Conservation (phyloP, 2,113 vertebrate species). For the Myrmophylax atrothorax region DNA sequence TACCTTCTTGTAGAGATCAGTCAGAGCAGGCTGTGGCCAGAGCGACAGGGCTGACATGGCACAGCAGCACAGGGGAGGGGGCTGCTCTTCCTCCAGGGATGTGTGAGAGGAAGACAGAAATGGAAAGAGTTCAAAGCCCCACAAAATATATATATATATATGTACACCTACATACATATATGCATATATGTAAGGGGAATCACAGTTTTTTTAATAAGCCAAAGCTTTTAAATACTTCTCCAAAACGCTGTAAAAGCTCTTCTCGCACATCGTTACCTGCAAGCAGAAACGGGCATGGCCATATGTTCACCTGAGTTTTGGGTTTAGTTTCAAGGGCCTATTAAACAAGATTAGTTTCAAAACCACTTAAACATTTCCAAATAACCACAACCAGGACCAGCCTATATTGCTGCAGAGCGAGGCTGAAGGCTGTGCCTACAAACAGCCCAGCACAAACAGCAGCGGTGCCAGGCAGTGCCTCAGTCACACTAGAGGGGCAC, state of each 20-base stretch:
- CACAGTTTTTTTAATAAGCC: background rate
- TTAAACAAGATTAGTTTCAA: slow-evolving; percentile 48
- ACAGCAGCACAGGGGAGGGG: background rate
- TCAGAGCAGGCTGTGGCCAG: background rate
- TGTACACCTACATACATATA: too few species aligned
- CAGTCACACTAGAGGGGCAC: background rate
- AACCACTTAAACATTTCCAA: slow-evolving; percentile 35
- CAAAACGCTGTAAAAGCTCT: background rate
- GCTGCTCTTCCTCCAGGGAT: background rate
- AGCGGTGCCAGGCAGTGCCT: background rate
- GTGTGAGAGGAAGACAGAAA: background rate
- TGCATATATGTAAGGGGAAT: background rate
- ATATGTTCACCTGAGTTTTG: slow-evolving; percentile 23
- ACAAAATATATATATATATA: background rate
- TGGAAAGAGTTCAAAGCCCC: background rate
- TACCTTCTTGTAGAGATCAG: background rate
- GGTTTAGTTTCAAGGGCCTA: slow-evolving; percentile 70
- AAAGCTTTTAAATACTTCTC: slow-evolving; percentile 32
- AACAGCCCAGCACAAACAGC: background rate
- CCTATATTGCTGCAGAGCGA: background rate
- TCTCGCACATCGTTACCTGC: background rate
- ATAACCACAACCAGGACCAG: slow-evolving; percentile 66
- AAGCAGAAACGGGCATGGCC: background rate
- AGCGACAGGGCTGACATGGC: background rate
- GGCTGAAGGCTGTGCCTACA: background rate